Base-by-base conservation (phyloP, 2,888 invertebrate genomes). In the Macrophya alboannulata region DNA sequence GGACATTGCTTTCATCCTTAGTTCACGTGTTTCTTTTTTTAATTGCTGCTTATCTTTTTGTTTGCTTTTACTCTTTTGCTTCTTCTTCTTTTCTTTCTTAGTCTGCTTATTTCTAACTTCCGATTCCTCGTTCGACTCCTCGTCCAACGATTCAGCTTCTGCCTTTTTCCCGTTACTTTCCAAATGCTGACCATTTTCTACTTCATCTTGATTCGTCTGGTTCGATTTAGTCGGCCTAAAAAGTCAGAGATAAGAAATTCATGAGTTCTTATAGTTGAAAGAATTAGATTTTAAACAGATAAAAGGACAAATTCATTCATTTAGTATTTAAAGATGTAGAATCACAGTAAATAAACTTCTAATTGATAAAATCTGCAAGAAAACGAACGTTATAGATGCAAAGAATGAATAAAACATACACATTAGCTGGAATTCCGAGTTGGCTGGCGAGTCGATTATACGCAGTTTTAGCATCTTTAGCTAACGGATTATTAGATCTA, bases 1-100 rank as follows among this genome's bases (percentile, higher is more conserved):
- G 0, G 94, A 94, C 88, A 94, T 93, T 86, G 94, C 93, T 86
- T 94, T 91, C 45, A 94, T 90, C 74, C 95, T 92, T 85, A 94
- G 89, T 86, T 93, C 89, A 85, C 94, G 94, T 25, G 95, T 91
- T 89, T 94, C 94, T 88, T 95, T 95, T 87, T 94, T 95, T 83
- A 94, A 89, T 87, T 94, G 93, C 77, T 93, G 92, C 51, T 92
- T 92, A 59, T 94, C 93, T 85, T 92, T 94, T 62, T 89, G 91
- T 86, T 90, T 91, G 83, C 88, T 88, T 86, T 90, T 92, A 43
- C 88, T 89, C 86, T 93, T 94, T 76, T 90, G 90, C 85, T 91
- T 92, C 87, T 92, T 92, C 86, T 92, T 93, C 55, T 88, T 89
- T 65, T 88, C 88, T 86, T 89, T 88, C 88, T 91, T 90, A 85